A percentile compares a stretch with the other conserved stretches of the same genome.
These are phyloP conservation scores for Brachionus asplanchnoidis DNA, from an alignment of 1,140 invertebrate species.

Conservation along the genomic window DNA sequence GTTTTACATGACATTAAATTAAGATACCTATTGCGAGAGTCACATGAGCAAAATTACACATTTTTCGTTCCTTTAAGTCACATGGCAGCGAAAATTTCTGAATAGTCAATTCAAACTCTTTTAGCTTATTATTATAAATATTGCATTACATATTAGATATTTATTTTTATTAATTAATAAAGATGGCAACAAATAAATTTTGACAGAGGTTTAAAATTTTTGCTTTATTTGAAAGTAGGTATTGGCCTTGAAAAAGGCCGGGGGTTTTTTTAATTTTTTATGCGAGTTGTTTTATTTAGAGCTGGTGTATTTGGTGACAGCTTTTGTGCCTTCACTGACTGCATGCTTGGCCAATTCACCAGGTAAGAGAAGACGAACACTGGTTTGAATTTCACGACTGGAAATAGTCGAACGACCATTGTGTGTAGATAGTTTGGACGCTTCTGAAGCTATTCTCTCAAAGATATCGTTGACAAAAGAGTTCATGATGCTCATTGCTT, in stretches of 20 bases:
- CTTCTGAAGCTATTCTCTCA: constrained; percentile 65
- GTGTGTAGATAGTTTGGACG: constrained; percentile 67
- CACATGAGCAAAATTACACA: no score
- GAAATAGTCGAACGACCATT: constrained; percentile 65
- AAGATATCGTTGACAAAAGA: constrained; percentile 67
- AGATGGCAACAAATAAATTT: no score
- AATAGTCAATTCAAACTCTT: no score
- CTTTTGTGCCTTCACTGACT: constrained; percentile 62
- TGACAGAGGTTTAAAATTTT: no score
- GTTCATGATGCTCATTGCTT: constrained; percentile 66
- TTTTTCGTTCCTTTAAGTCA: no score
- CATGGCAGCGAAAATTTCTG: no score
- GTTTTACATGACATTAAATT: no score
- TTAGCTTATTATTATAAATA: no score
- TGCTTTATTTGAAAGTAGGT: neutral
- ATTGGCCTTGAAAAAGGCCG: constrained; percentile 41
- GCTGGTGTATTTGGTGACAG: constrained; percentile 61
- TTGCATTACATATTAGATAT: no score
- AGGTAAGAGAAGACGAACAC: constrained; percentile 62
- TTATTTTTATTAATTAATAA: no score
- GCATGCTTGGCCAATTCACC: constrained; percentile 65
- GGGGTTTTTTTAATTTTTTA: neutral
- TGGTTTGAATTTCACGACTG: constrained; percentile 64
- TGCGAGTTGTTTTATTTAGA: constrained; percentile 49
- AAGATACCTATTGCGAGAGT: no score